Percentiles rank a stretch among this genome's conserved stretches.
Evolutionary conservation across 2,113 vertebrate species (phyloP).

Genomic region (Coregonus clupeaformis): DNA sequence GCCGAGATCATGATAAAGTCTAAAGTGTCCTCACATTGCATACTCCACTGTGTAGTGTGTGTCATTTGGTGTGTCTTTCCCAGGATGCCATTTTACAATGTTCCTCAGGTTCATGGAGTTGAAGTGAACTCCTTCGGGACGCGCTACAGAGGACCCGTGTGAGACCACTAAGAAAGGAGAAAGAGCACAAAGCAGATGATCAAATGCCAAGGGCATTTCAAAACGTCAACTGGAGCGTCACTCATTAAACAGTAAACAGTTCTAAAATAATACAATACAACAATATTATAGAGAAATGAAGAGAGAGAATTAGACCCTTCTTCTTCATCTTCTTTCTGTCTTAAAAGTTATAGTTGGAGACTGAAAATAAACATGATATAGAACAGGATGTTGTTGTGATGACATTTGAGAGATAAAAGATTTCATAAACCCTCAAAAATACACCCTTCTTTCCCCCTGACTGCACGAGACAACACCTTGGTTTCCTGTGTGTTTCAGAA

Average conservation of each 20-base stretch:
- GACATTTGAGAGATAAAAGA: background rate
- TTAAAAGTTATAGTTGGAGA: background rate
- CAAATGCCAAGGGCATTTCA: too few relatives aligned
- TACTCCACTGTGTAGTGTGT: conserved; percentile 82
- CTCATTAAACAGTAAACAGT: background rate
- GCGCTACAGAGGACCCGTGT: conserved; percentile 14
- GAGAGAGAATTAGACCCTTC: background rate
- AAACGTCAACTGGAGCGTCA: background rate
- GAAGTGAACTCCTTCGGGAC: conserved; percentile 77
- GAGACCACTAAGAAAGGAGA: background rate
- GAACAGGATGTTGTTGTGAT: background rate
- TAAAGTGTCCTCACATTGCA: conserved; percentile 77
- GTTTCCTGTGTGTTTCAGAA: background rate
- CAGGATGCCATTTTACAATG: conserved; percentile 80
- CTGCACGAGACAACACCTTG: background rate
- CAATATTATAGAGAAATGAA: background rate
- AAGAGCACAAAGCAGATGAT: too few relatives aligned
- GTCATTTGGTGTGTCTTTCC: conserved; percentile 50
- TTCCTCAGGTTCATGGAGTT: conserved; percentile 86
- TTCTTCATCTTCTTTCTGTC: background rate
- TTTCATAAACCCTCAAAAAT: background rate
- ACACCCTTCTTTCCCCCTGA: background rate
- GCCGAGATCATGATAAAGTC: background rate
- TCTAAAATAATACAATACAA: background rate
- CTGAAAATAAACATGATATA: background rate